Evolutionary conservation across 2,888 invertebrate genomes (phyloP).

Genomic region (Carabus problematicus): DNA sequence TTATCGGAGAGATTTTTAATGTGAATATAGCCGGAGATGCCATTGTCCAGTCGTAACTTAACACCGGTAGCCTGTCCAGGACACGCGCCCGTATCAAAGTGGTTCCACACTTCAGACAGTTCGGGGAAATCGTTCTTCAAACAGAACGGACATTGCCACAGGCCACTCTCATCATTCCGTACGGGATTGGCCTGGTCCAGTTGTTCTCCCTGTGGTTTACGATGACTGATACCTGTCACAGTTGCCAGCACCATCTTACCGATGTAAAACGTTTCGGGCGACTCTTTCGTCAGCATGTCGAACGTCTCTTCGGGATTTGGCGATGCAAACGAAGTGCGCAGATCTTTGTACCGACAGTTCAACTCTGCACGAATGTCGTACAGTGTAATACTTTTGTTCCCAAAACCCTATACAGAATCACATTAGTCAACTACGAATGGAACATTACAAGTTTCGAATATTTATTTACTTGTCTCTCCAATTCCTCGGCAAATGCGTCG

Average conservation of each 20-base stretch:
- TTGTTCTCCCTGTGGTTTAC: conserved; percentile 91
- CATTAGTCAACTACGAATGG: too few species aligned
- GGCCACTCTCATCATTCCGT: conserved; percentile 89
- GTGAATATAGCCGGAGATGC: conserved; percentile 88
- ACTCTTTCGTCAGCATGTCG: conserved; percentile 95
- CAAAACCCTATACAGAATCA: too few species aligned
- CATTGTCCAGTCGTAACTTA: conserved; percentile 86
- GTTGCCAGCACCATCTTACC: conserved; percentile 85
- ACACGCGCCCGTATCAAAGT: conserved; percentile 95
- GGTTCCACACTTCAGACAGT: conserved; percentile 97
- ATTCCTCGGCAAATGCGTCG: conserved; percentile 97
- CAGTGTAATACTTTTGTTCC: conserved; percentile 90
- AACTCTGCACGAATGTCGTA: conserved; percentile 97
- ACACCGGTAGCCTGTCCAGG: conserved; percentile 96
- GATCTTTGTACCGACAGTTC: conserved; percentile 91
- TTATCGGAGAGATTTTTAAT: conserved; percentile 94
- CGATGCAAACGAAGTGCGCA: conserved; percentile 78
- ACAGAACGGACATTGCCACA: conserved; percentile 99
- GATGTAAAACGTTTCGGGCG: conserved; percentile 91
- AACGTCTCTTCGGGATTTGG: conserved; percentile 89
- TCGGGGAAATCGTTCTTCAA: conserved; percentile 95
- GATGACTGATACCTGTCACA: conserved; percentile 82
- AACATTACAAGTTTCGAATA: too few species aligned
- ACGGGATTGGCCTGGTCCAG: conserved; percentile 95
- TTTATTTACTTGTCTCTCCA: conserved; percentile 94